Base-by-base conservation (phyloP, 2,888 invertebrate genomes). In the Chymomyza procnemis region DNA sequence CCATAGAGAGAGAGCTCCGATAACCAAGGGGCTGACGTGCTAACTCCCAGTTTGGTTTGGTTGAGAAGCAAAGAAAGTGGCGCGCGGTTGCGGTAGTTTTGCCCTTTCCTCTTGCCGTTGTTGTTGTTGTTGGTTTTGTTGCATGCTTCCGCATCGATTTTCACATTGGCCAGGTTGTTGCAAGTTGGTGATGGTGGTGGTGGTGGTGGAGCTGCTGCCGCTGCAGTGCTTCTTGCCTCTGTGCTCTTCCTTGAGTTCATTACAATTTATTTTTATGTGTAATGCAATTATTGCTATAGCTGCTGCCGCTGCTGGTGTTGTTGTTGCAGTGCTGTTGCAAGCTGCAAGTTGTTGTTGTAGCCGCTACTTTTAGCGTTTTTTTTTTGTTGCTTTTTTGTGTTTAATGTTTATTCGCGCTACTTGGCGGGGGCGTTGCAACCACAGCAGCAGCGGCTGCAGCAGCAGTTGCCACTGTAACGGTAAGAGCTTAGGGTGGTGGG, bases 211-310 rank as follows among this genome's bases (percentile, higher is more conserved):
- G 58, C 4, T 64, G 71, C n/a, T 64, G 75, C 26, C 74, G 79
- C 67, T 64, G 50, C 4, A 52, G 63, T 16, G 30, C 18, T 59
- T 64, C 47, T 72, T 70, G 69, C 74, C 64, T 71, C 26, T 26
- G 26, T 6, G 69, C 73, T 75, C 73, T 75, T 78, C 82, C 79
- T 74, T 76, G 74, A 75, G 76, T 84, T 84, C 85, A 83, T 84
- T 83, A 82, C 83, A 82, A 83, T 83, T 83, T 83, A 83, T 82
- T 83, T 83, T 84, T 84, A 83, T 83, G 82, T 83, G 85, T 83
- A 82, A 85, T 83, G 83, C 85, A 80, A 79, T 85, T 83, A 80
- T 82, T 82, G 83, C 80, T 76, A 79, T 77, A 75, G 73, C 69
- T 65, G 80, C 67, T 76, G 73, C 62, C 30, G 67, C 57, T 69